These are phyloP conservation scores for Lymantria monacha DNA, from an alignment of 2,888 invertebrate species.

Conservation along the genomic window DNA sequence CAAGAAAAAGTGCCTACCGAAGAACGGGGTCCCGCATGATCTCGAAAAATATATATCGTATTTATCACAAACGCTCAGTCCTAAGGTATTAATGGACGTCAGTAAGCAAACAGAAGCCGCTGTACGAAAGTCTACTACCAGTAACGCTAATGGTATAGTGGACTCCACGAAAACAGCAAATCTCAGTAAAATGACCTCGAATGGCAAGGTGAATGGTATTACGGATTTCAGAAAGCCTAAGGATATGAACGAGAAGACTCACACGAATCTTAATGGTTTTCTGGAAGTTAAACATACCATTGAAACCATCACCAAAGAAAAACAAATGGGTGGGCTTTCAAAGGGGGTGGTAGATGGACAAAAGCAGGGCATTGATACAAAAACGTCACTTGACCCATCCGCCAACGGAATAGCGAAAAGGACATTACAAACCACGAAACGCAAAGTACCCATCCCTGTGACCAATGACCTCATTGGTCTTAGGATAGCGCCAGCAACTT, in stretches of 20 bases:
- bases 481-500: constrained; percentile 54
- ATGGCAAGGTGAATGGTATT: constrained; percentile 47
- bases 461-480: constrained; percentile 46
- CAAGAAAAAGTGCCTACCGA: constrained; percentile 73
- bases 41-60: constrained; percentile 77
- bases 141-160: constrained; percentile 37
- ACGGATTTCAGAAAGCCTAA: constrained; percentile 55
- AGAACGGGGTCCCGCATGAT: constrained; percentile 73
- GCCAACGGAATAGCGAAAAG: constrained; percentile 56
- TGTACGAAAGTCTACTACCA: constrained; percentile 37
- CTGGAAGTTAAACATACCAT: constrained; percentile 56
- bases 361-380: constrained; percentile 48
- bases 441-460: constrained; percentile 60
- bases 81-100: constrained; percentile 72
- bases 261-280: constrained; percentile 65
- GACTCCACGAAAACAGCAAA: constrained; percentile 47
- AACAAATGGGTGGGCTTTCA: constrained; percentile 40
- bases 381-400: constrained; percentile 59
- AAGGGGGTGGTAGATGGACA: constrained; percentile 61
- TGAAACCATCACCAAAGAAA: constrained; percentile 55
- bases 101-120: constrained; percentile 56
- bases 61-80: constrained; percentile 73
- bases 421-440: constrained; percentile 38
- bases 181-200: constrained; percentile 47
- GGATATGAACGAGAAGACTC: constrained; percentile 51